phyloP scores from a whole-genome alignment of 2,888 invertebrate genomes.

The Lochmaea crataegi region DNA sequence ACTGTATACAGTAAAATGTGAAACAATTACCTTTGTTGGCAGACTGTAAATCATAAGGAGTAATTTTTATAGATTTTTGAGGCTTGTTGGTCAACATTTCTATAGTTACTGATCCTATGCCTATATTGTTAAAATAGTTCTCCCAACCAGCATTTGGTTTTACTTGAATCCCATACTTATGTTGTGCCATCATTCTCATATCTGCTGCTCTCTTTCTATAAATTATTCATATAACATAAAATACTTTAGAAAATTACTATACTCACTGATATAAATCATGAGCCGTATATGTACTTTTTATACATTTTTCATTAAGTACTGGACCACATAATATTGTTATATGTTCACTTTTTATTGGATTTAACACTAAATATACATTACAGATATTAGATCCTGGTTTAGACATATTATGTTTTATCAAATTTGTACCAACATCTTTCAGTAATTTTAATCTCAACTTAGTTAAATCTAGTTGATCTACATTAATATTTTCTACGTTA shows the following conservation, averaged over 20 bases:
- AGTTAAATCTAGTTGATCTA: conserved; percentile 58
- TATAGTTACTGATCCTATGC: conserved; percentile 74
- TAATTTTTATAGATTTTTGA: conserved; percentile 70
- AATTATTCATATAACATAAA: conserved; percentile 35
- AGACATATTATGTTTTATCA: conserved; percentile 60
- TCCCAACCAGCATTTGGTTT: conserved; percentile 67
- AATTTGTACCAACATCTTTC: conserved; percentile 59
- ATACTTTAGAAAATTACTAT: conserved; percentile 32
- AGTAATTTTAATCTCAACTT: conserved; percentile 62
- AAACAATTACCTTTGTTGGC: conserved; percentile 51
- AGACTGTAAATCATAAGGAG: conserved; percentile 50
- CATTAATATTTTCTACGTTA: conserved; percentile 52
- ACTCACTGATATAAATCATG: conserved; percentile 69
- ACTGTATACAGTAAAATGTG: too few species aligned
- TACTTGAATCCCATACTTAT: conserved; percentile 74
- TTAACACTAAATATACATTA: conserved; percentile 21
- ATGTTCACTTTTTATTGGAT: conserved; percentile 58
- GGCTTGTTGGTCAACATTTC: conserved; percentile 78
- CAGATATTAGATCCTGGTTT: conserved; percentile 49
- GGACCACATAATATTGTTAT: conserved; percentile 69
- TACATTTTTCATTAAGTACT: conserved; percentile 70
- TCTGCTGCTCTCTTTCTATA: conserved; percentile 71
- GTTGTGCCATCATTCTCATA: conserved; percentile 75
- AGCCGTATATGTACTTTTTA: conserved; percentile 66
- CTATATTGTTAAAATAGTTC: conserved; percentile 71